Conservation (phyloP, 2,797 vertebrate genomes). For the Allobates femoralis region DNA sequence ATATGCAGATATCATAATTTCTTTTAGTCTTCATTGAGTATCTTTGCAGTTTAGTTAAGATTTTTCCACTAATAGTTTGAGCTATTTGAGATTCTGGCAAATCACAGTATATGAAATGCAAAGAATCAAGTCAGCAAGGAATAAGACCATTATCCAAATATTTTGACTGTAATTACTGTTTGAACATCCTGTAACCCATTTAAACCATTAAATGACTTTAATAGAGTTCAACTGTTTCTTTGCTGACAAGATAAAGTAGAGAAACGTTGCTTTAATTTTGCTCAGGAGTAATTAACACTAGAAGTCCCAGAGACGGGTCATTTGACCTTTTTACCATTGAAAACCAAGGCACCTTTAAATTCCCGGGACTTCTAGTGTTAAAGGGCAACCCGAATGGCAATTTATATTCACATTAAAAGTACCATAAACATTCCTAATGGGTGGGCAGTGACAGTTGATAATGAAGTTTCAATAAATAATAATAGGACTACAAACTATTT, state of each 20-base stretch:
- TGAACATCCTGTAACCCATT: neutral
- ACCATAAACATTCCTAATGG: neutral
- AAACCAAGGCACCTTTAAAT: too few relatives aligned
- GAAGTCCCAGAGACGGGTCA: too few relatives aligned
- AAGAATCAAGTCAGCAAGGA: slow-evolving; percentile 12
- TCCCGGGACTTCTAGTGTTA: too few relatives aligned
- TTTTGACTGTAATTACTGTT: neutral
- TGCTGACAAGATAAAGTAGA: neutral
- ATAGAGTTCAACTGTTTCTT: neutral
- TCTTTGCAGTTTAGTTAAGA: neutral
- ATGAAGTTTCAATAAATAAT: neutral
- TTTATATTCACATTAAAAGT: neutral
- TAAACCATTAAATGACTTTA: neutral
- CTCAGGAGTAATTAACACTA: neutral
- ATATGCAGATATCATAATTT: neutral
- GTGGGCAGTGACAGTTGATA: neutral
- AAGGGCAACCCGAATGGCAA: neutral
- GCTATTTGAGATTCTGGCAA: neutral
- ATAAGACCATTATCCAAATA: slow-evolving; percentile 4
- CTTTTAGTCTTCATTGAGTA: neutral
- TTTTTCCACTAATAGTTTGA: neutral
- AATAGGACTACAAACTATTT: neutral
- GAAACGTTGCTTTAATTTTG: neutral
- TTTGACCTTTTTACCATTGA: too few relatives aligned
- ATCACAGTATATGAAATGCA: neutral